Percentiles rank a stretch among this genome's conserved stretches.
These are phyloP conservation scores for Cryptus armator DNA, from an alignment of 2,888 invertebrate species.

Conservation along the genomic window DNA sequence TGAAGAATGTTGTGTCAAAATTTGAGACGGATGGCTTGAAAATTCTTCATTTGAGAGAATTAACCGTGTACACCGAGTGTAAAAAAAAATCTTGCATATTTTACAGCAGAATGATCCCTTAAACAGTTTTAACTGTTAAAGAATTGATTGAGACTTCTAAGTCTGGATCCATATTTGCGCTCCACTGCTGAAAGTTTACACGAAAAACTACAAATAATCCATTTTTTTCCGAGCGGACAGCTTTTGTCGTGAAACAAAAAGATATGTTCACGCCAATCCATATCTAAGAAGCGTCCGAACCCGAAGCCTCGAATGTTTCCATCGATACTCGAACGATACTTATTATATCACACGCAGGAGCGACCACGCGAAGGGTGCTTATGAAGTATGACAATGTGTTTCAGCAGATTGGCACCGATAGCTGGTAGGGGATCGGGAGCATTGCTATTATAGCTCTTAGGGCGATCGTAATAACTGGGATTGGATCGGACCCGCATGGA, in stretches of 20 bases:
- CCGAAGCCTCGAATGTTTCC: constrained; percentile 66
- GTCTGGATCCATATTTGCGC: too few species aligned
- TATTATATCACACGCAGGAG: constrained; percentile 69
- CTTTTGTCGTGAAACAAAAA: constrained; percentile 69
- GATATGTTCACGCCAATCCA: constrained; percentile 75
- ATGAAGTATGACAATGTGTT: constrained; percentile 83
- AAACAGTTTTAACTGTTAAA: too few species aligned
- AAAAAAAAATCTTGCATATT: too few species aligned
- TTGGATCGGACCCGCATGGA: constrained; percentile 55
- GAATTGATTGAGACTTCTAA: too few species aligned
- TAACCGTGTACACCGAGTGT: too few species aligned
- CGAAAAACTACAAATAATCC: too few species aligned
- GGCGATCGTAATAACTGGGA: constrained; percentile 75
- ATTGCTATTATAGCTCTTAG: constrained; percentile 23
- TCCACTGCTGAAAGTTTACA: too few species aligned
- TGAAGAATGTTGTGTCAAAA: too few species aligned
- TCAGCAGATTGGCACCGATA: constrained; percentile 83
- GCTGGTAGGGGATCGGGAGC: constrained; percentile 25
- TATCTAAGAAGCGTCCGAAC: constrained; percentile 51
- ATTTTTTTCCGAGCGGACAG: background rate
- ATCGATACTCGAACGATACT: constrained; percentile 62
- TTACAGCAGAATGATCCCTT: too few species aligned
- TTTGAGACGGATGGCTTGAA: too few species aligned
- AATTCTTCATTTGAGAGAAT: too few species aligned
- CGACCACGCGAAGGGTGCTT: constrained; percentile 77